Evolutionary conservation across 2,113 vertebrate genomes (phyloP), one percentile per base, ranked within the genome.

Genomic region (Atractosteus spatula): DNA sequence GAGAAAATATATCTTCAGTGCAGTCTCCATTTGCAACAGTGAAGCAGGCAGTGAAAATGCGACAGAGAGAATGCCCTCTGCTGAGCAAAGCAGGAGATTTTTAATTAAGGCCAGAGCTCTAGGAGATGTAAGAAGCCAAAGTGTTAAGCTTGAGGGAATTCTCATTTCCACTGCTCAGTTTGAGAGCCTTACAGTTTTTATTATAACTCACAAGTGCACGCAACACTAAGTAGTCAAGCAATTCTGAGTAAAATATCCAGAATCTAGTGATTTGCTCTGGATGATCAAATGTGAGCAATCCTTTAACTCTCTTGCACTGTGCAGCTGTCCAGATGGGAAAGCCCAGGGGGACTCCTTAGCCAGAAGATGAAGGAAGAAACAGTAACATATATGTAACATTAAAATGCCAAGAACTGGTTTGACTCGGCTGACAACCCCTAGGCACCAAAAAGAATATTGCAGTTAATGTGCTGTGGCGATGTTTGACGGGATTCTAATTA

Each of bases 51-150:
- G 62, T 64, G 11, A 42, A 17, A 41, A 29, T 4, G 59, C 7
- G 6, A 3, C n/a, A 6, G 41, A 8, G 29, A 65, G 55, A 45
- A 12, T 61, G 16, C 3, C 55, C 14, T 55, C 8, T 41, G 29
- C 47, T 11, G 41, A 17, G 62, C 62, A 41, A 66, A 41, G 63
- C 17, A 44, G 63, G 55, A 51, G 64, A 55, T 41, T 57, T 73
- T 73, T 67, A 67, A 72, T 72, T 64, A 72, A 56, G 41, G 29
- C 62, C 14, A n/a, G 16, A 65, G 70, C 70, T 64, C 43, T 41
- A 45, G 61, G 59, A 63, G 51, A 3, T 62, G 54, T 29, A 8
- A 17, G 62, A 62, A 71, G 29, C 16, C 55, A 67, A 64, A 68
- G 65, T 8, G 55, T 68, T 64, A 73, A 61, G 55, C 71, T 55